These are phyloP conservation scores for Papilio polyxenes DNA, from an alignment of 1,140 invertebrate genomes.

Conservation along the genomic window DNA sequence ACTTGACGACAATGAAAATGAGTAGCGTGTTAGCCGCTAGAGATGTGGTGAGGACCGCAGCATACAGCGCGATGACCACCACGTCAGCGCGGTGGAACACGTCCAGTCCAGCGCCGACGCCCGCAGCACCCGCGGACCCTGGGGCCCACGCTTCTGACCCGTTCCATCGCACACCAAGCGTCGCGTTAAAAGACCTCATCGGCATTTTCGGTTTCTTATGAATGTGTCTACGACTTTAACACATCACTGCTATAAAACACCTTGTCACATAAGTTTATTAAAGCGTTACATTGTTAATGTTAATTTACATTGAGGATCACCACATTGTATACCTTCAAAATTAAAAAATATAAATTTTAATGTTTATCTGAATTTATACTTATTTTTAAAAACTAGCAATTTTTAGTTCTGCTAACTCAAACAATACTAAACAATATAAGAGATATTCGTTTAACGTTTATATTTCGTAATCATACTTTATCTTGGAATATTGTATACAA, in stretches of 20 bases:
- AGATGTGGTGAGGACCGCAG: constrained; percentile 82
- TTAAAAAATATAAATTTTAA: no score
- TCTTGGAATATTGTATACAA: background rate
- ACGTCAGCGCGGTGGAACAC: constrained; percentile 74
- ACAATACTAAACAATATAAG: background rate
- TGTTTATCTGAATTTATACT: no score
- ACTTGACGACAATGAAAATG: constrained; percentile 85
- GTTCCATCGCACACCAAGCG: constrained; percentile 8
- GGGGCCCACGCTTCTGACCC: constrained; percentile 41
- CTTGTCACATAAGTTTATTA: background rate
- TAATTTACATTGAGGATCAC: background rate
- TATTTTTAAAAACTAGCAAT: no score
- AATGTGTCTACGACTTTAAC: background rate
- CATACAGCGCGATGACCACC: constrained; percentile 82
- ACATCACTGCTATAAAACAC: background rate
- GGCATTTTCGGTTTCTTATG: constrained; percentile 3
- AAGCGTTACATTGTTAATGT: background rate
- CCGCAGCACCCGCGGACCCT: constrained; percentile 41
- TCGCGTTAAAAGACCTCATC: background rate
- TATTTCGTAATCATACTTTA: background rate
- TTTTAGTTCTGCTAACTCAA: no score
- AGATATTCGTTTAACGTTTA: background rate
- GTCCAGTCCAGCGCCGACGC: constrained; percentile 58
- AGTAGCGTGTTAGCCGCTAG: constrained; percentile 84
- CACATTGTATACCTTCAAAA: background rate